Evolutionary conservation across 1,140 invertebrate species (phyloP).

Genomic region (Neodiprion virginianus): DNA sequence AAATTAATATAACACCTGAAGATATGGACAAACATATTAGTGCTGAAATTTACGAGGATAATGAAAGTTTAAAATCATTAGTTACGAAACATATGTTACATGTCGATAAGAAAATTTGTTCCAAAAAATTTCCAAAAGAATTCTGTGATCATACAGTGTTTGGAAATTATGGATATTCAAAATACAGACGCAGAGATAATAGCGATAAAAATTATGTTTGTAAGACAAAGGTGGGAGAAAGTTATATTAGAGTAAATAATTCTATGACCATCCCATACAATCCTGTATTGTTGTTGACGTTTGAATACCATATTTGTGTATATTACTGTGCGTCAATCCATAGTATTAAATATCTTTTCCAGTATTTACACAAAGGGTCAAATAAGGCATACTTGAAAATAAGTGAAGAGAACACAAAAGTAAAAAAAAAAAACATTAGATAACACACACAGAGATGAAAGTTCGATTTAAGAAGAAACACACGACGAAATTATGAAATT

Average conservation of each 20-base stretch:
- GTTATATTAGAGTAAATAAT: slow-evolving; percentile 19
- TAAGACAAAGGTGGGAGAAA: slow-evolving; percentile 21
- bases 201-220: slow-evolving; percentile 10
- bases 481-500: background rate
- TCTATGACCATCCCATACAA: slow-evolving; percentile 25
- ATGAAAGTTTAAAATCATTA: slow-evolving; percentile 18
- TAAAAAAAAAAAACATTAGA: background rate
- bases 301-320: slow-evolving; percentile 26
- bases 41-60: slow-evolving; percentile 25
- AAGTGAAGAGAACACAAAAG: background rate
- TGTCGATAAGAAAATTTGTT: slow-evolving; percentile 20
- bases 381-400: background rate
- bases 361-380: slow-evolving; percentile 25
- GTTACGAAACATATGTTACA: slow-evolving; percentile 29
- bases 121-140: slow-evolving; percentile 28
- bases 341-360: slow-evolving; percentile 26
- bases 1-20: slow-evolving; percentile 21
- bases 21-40: slow-evolving; percentile 23
- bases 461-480: background rate
- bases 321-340: slow-evolving; percentile 20
- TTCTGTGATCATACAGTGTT: slow-evolving; percentile 20
- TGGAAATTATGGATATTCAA: slow-evolving; percentile 26
- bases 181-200: slow-evolving; percentile 23
- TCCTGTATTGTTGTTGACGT: slow-evolving; percentile 24
- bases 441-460: too few species aligned